Base-by-base conservation (phyloP, 2,888 invertebrate genomes). In the Eristalis intricaria region DNA sequence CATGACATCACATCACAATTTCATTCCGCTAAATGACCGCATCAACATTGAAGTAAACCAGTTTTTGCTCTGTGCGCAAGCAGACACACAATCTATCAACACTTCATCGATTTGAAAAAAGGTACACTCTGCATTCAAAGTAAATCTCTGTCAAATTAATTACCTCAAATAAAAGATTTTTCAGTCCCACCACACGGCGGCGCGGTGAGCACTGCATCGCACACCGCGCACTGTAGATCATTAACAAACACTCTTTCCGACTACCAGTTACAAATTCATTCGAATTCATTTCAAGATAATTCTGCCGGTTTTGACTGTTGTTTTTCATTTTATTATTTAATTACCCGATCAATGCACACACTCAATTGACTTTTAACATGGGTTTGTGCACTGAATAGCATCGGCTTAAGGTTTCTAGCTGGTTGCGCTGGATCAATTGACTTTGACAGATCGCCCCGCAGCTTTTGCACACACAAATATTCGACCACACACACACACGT, bases 131-230 rank as follows among this genome's bases (percentile, higher is more conserved):
- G 4, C 77, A 64, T 69, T 69, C 70, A 38, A 70, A 40, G 82
- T 63, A 83, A 87, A 87, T 83, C 83, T 75, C 83, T 73, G 87
- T 87, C 84, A 84, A 84, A 84, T 84, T 80, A 87, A 87, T 84
- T 87, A 69, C 79, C 71, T 58, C 75, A 79, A 79, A 83, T 87
- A 65, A 87, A 79, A 75, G 50, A 65, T 8, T 8, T 71, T 40
- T 60, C 50, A 43, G 7, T 19, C 43, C 4, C 43, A 3, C 4
- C 50, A 8, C 8, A n/a, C 8, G 19, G 19, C 26, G 26, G 26
- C 26, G 26, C 26, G 26, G 26, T 26, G 26, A 3, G 26, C 50
- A 19, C 50, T 8, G 19, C 19, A 15, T 15, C 43, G 2, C 43
- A n/a, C n/a, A n/a, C n/a, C n/a, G 15, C n/a, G 8, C 3, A 64